These are phyloP conservation scores for Hyposoter didymator DNA, from an alignment of 2,888 invertebrate species.

Conservation along the genomic window DNA sequence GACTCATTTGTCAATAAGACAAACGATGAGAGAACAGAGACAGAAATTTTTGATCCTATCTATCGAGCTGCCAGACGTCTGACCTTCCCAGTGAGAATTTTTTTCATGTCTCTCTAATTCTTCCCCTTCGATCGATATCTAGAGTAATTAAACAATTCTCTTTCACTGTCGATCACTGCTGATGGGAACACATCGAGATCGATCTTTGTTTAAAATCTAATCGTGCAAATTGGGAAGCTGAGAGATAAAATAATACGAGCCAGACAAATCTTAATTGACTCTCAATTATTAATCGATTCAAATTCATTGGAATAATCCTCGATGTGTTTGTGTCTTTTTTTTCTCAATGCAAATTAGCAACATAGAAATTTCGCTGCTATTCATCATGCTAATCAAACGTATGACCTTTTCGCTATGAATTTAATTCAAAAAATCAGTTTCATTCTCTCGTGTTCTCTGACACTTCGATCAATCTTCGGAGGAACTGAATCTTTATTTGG, in stretches of 20 bases:
- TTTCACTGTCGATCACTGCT: neutral
- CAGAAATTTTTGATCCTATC: slow-evolving; percentile 23
- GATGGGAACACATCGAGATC: neutral
- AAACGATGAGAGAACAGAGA: slow-evolving; percentile 33
- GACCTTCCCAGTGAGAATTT: slow-evolving; percentile 13
- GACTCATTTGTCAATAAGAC: slow-evolving; percentile 59
- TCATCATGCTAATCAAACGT: slow-evolving; percentile 7
- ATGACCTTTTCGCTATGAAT: neutral
- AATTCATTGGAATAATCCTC: neutral
- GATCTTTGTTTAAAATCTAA: neutral
- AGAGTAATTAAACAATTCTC: slow-evolving; percentile 10
- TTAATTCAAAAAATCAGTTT: neutral
- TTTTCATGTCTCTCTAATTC: slow-evolving; percentile 1
- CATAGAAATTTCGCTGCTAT: slow-evolving; percentile 19
- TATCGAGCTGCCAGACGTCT: slow-evolving; percentile 12
- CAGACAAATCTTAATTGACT: neutral
- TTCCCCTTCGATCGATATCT: neutral
- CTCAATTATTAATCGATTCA: neutral
- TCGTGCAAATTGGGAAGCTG: neutral
- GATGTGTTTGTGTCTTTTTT: neutral
- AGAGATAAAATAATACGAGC: neutral
- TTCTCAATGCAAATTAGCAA: slow-evolving; percentile 1
- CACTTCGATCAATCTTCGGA: slow-evolving; percentile 14
- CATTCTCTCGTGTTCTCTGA: neutral
- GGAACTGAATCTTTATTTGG: neutral